phyloP scores from a whole-genome alignment of 2,888 invertebrate genomes.

The Andrena bicolor region DNA sequence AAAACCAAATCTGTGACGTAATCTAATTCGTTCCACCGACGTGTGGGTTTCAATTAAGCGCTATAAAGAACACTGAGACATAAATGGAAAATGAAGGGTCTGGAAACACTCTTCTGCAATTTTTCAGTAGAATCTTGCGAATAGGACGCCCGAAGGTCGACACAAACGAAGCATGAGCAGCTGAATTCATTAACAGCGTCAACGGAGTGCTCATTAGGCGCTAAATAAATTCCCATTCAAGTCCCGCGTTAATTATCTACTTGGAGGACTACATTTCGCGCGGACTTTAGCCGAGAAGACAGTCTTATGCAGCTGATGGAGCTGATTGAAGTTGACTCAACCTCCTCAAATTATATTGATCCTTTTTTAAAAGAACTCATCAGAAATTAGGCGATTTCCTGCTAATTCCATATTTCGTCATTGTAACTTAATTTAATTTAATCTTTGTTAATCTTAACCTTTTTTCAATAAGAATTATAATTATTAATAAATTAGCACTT shows the following conservation, averaged over 20 bases:
- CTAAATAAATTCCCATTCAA: constrained; percentile 27
- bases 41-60: not conserved
- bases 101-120: not conserved
- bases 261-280: not conserved
- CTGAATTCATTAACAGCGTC: constrained; percentile 33
- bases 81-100: not conserved
- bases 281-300: not conserved
- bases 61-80: not conserved
- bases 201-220: constrained; percentile 30
- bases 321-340: not conserved
- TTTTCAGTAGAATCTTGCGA: constrained; percentile 3
- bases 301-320: not conserved
- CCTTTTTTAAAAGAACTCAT: not conserved
- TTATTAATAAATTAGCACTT: too few species aligned
- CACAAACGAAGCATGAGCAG: not conserved
- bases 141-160: not conserved
- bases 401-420: too few species aligned
- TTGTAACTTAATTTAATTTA: too few species aligned
- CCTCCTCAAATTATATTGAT: not conserved
- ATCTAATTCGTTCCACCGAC: not conserved
- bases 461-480: too few species aligned
- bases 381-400: not conserved
- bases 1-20: too few species aligned
- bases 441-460: too few species aligned
- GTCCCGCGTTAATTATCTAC: constrained; percentile 32